These are phyloP conservation scores for Callipepla squamata DNA, from an alignment of 2,113 vertebrate species.

Conservation along the genomic window DNA sequence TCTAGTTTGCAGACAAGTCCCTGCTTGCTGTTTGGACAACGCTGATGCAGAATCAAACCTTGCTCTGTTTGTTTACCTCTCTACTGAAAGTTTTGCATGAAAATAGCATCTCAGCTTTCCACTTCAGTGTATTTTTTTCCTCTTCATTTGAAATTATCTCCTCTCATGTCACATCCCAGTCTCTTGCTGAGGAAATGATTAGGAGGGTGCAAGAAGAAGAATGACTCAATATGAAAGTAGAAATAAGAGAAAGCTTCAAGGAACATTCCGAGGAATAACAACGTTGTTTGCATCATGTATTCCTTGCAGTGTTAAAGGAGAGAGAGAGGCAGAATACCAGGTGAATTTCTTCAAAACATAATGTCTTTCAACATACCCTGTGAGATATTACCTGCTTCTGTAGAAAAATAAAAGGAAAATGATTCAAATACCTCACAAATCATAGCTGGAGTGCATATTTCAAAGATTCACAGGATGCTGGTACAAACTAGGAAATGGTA, in stretches of 20 bases:
- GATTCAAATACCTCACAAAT: slow-evolving; percentile 52
- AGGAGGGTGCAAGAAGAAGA: slow-evolving; percentile 1
- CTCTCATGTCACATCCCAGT: background rate
- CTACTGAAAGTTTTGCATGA: background rate
- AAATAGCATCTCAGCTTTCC: background rate
- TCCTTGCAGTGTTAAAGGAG: background rate
- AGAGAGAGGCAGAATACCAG: background rate
- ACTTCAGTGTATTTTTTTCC: background rate
- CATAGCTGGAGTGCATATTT: background rate
- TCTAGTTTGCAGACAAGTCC: background rate
- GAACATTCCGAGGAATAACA: background rate
- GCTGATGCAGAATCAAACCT: background rate
- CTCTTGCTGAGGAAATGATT: background rate
- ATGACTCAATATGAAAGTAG: background rate
- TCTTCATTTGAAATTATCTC: background rate
- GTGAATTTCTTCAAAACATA: slow-evolving; percentile 2
- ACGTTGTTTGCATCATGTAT: background rate
- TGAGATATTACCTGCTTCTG: slow-evolving; percentile 22
- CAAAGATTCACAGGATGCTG: background rate
- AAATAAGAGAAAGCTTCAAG: slow-evolving; percentile 20
- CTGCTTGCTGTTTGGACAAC: background rate
- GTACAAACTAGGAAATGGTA: background rate
- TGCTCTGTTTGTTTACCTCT: background rate
- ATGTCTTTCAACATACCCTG: slow-evolving; percentile 15
- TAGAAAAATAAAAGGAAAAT: slow-evolving; percentile 39